Evolutionary conservation across 2,888 invertebrate species (phyloP), one percentile per base, ranked within the genome.

Genomic region (Polietes domitor): DNA sequence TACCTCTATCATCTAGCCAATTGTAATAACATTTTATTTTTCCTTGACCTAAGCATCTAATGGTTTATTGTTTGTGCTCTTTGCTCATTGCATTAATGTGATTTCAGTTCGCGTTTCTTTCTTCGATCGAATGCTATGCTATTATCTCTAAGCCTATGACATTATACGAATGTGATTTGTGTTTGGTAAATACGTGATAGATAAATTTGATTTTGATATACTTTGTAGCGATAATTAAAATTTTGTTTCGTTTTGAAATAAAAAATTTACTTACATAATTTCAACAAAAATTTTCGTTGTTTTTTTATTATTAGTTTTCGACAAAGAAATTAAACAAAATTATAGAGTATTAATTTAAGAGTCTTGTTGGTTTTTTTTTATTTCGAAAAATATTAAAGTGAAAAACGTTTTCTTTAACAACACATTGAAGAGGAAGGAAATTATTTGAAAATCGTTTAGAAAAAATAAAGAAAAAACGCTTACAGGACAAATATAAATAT

Each of bases 191-290:
- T 21, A 65, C 12, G 65, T 65, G 65, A 68, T 24, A 43, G 12
- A 43, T 17, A 41, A 1, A 43, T 21, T 3, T 10, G 19, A 63
- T 68, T 24, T 43, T 43, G 1, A 43, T 43, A 41, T 68, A 68
- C 68, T 68, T 41, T 68, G 68, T 68, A 24, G 43, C 10, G 37
- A 68, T 41, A 41, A 37, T 41, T 41, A 43, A 41, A 68, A 68
- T 17, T 65, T 65, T 65, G 68, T 15, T 68, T 43, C 41, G 24
- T 68, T 43, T 37, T 43, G 68, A 68, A 68, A 43, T 68, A 21
- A 61, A 77, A 80, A 83, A 86, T 87, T 89, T 90, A 90, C 90
- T 90, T 90, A 90, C 90, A 89, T 88, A 90, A 81, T 90, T 87
- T 83, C 47, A 50, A 79, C 75, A 83, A 79, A 77, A 81, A 79